phyloP scores from a whole-genome alignment of 2,113 vertebrate species.

The Egretta garzetta region DNA sequence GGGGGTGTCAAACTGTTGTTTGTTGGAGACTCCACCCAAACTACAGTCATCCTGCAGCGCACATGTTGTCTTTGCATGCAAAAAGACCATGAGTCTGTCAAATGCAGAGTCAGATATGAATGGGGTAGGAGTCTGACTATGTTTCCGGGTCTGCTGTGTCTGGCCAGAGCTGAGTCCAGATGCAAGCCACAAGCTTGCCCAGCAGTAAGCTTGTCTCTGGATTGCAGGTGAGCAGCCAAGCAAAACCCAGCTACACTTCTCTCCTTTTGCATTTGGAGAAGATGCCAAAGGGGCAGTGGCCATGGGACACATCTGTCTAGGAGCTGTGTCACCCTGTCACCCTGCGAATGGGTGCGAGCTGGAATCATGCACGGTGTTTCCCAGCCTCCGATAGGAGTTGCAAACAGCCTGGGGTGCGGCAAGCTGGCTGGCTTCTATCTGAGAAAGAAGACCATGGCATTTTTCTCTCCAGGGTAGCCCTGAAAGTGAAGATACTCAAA shows the following conservation, averaged over 20 bases:
- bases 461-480: not conserved
- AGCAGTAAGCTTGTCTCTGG: not conserved
- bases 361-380: not conserved
- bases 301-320: fast-evolving
- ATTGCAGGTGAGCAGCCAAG: not conserved
- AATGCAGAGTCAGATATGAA: not conserved
- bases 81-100: not conserved
- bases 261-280: not conserved
- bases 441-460: fast-evolving
- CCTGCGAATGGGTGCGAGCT: not conserved
- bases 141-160: not conserved
- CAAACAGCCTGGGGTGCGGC: not conserved
- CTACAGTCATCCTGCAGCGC: not conserved
- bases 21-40: not conserved
- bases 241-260: not conserved
- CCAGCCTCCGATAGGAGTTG: fast-evolving
- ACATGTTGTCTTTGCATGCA: fast-evolving
- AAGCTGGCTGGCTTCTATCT: not conserved
- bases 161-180: not conserved
- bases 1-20: not conserved
- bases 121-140: fast-evolving
- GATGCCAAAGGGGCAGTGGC: too few relatives aligned
- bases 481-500: not conserved
- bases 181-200: not conserved
- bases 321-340: not conserved